Evolutionary conservation across 2,888 invertebrate genomes (phyloP).

Genomic region (Kuschelorhynchus macadamiae): DNA sequence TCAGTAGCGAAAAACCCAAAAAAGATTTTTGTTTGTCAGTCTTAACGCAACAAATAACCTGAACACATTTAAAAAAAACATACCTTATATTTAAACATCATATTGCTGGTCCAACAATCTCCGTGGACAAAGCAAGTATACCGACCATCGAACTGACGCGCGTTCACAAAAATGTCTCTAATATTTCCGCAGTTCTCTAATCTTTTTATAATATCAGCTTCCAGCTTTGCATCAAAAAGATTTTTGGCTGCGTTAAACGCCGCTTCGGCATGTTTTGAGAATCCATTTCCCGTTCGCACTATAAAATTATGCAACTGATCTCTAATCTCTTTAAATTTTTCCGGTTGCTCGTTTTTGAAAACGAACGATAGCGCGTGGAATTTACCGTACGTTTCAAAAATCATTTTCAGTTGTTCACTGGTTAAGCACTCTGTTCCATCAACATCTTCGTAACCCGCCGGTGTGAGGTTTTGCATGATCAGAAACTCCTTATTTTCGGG

Average conservation of each 20-base stretch:
- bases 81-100: slow-evolving; percentile 46
- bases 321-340: slow-evolving; percentile 17
- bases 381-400: slow-evolving; percentile 40
- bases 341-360: slow-evolving; percentile 30
- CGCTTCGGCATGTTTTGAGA: background rate
- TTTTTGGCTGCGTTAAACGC: slow-evolving; percentile 15
- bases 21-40: too few species aligned
- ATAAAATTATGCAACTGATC: slow-evolving; percentile 2
- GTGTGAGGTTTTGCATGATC: slow-evolving; percentile 23
- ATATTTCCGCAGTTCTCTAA: slow-evolving; percentile 20
- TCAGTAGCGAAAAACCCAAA: too few species aligned
- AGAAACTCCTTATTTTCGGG: slow-evolving; percentile 20
- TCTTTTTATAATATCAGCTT: slow-evolving; percentile 22
- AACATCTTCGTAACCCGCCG: slow-evolving; percentile 19
- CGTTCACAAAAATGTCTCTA: background rate
- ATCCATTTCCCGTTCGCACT: background rate
- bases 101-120: slow-evolving; percentile 36
- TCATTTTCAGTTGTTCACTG: slow-evolving; percentile 27
- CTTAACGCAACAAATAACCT: too few species aligned
- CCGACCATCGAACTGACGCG: slow-evolving; percentile 14
- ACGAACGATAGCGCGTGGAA: slow-evolving; percentile 44
- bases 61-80: too few species aligned
- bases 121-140: slow-evolving; percentile 37
- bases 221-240: slow-evolving; percentile 16
- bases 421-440: slow-evolving; percentile 10